Evolutionary conservation across 2,113 vertebrate species (phyloP).

Genomic region (Cygnus atratus): DNA sequence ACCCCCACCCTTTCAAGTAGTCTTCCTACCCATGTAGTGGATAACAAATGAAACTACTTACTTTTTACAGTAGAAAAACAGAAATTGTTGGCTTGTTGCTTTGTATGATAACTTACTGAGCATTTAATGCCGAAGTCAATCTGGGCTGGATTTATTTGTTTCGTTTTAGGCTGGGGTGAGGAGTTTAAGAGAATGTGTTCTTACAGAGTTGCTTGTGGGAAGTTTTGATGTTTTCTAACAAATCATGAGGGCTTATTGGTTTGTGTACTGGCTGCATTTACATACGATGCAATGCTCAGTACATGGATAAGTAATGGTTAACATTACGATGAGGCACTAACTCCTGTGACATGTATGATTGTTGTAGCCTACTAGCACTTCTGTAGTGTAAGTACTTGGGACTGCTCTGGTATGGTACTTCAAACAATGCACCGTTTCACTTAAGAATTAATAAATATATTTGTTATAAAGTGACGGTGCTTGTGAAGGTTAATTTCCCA

Average conservation of each 20-base stretch:
- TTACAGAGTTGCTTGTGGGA: slow-evolving; percentile 87
- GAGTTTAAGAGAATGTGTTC: slow-evolving; percentile 79
- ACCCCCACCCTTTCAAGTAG: background rate
- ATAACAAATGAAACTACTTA: background rate
- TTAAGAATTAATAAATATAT: background rate
- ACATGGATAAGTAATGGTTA: background rate
- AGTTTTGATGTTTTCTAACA: slow-evolving; percentile 31
- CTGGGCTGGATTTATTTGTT: background rate
- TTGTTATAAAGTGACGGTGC: background rate
- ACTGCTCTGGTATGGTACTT: background rate
- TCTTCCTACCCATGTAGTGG: background rate
- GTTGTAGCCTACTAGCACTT: background rate
- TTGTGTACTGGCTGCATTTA: background rate
- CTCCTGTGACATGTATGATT: background rate
- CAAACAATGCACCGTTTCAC: background rate
- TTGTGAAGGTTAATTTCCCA: background rate
- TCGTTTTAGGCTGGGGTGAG: slow-evolving; percentile 82
- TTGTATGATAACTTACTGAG: background rate
- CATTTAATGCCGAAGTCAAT: background rate
- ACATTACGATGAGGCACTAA: background rate
- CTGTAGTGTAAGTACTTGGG: background rate
- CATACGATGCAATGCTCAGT: background rate
- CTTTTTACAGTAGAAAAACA: background rate
- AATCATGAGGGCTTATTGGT: background rate
- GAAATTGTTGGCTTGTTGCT: background rate